Conservation (phyloP, 2,797 vertebrate genomes). For the Zalophus californianus region DNA sequence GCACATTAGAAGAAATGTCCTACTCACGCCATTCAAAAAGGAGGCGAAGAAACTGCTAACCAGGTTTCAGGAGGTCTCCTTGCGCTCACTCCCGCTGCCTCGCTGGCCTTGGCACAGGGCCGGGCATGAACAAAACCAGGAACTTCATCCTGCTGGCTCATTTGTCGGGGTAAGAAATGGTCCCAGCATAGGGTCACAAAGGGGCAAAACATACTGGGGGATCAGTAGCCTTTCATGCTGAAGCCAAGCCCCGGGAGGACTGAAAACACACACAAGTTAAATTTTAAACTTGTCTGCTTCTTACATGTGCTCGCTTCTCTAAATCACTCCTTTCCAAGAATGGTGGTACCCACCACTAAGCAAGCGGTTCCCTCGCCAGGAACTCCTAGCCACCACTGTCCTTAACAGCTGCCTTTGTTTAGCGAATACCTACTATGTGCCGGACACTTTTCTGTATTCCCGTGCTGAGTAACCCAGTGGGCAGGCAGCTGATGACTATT, state of each 20-base stretch:
- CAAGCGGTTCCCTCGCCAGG: neutral
- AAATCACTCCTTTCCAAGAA: neutral
- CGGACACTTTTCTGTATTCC: neutral
- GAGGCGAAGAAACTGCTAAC: neutral
- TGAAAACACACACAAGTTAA: neutral
- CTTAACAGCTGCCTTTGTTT: neutral
- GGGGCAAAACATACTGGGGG: neutral
- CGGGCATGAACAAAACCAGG: neutral
- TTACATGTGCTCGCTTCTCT: neutral
- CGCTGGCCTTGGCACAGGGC: neutral
- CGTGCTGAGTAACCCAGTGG: neutral
- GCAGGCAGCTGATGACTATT: neutral
- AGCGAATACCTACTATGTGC: neutral
- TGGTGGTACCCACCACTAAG: no score
- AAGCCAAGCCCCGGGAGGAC: slow-evolving; percentile 4
- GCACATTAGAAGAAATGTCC: neutral
- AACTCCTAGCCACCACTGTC: neutral
- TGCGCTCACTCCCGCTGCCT: neutral
- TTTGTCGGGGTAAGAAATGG: neutral
- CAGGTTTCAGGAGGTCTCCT: neutral
- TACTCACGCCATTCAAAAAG: neutral
- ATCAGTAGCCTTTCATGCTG: neutral
- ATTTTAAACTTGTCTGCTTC: neutral
- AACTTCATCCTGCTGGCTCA: neutral
- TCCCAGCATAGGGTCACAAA: neutral